Percentiles rank a stretch among this genome's conserved stretches.
Evolutionary conservation across 2,797 vertebrate species (phyloP).

Genomic region (Lophius americanus): DNA sequence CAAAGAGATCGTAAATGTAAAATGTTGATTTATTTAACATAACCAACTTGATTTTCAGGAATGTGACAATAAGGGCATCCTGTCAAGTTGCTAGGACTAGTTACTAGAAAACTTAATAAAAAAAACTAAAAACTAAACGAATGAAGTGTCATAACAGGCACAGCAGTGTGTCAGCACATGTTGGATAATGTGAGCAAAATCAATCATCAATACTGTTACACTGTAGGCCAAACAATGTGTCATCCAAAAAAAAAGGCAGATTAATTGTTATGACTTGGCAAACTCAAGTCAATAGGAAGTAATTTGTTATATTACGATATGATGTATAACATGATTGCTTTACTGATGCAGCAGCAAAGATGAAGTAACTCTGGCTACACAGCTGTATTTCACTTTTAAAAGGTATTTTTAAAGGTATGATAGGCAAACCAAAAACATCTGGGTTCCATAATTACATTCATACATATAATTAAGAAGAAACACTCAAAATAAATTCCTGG

Average conservation of each 20-base stretch:
- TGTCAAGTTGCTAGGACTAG: constrained; percentile 7
- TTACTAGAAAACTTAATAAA: constrained; percentile 24
- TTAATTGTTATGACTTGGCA: not conserved
- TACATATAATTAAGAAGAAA: too few relatives aligned
- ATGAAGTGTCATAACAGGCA: constrained; percentile 3
- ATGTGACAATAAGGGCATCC: constrained; percentile 12
- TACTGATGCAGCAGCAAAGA: too few relatives aligned
- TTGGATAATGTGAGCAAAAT: constrained; percentile 1
- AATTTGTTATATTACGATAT: not conserved
- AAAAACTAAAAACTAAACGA: not conserved
- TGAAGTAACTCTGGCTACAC: too few relatives aligned
- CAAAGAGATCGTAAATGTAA: constrained; percentile 7
- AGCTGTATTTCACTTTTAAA: too few relatives aligned
- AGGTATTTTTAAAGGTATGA: too few relatives aligned
- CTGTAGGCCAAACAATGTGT: not conserved
- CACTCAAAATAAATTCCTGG: too few relatives aligned
- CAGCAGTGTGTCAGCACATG: constrained; percentile 9
- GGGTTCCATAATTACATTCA: too few relatives aligned
- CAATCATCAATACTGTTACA: constrained; percentile 5
- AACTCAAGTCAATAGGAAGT: not conserved
- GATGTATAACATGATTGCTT: too few relatives aligned
- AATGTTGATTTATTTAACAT: constrained; percentile 22
- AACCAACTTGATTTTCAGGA: constrained; percentile 11
- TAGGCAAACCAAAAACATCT: too few relatives aligned
- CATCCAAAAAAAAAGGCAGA: not conserved